Base-by-base conservation (phyloP, 1,140 invertebrate species). In the Acyrthosiphon pisum region DNA sequence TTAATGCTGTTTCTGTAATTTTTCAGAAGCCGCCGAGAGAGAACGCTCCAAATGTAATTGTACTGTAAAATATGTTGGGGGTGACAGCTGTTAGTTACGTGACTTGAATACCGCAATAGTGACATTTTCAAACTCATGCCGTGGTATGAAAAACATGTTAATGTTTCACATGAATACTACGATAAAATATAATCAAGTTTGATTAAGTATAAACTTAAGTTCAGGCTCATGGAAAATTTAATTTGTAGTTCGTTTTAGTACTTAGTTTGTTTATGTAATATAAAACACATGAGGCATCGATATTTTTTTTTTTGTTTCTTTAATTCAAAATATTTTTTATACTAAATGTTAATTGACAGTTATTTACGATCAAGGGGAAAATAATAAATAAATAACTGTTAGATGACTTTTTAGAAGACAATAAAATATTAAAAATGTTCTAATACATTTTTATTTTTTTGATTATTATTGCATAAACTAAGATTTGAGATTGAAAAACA, bases 61-160 rank as follows among this genome's bases (percentile, higher is more conserved):
- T 53, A 84, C 30, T 84, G 48, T 23, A 93, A 84, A 93, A 50
- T 41, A 86, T 86, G 8, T 53, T 7, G 14, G 11, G 37, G 81
- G 35, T 53, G 91, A 81, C 81, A 56, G 30, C 35, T 93, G n/a
- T 86, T 84, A 26, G 35, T 86, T 93, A 93, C 81, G 76, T 93
- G 81, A 84, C 81, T 30, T 23, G 48, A 93, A 93, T 93, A 93
- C n/a, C 35, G 23, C 11, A 84, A 37, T 37, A 35, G 41, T n/a
- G 26, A n/a, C 56, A 81, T 91, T 81, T 91, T 81, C 30, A 8
- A 91, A 91, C 44, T 83, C 23, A 22, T 91, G 26, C 44, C 14
- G 2, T 44, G 46, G 35, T 0, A 91, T 83, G 56, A 81, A 83
- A 91, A 83, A 50, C 76, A 83, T 83, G 46, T 83, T 50, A 46